Evolutionary conservation across 1,140 invertebrate genomes (phyloP).

Genomic region (Diploscapter pachys): DNA sequence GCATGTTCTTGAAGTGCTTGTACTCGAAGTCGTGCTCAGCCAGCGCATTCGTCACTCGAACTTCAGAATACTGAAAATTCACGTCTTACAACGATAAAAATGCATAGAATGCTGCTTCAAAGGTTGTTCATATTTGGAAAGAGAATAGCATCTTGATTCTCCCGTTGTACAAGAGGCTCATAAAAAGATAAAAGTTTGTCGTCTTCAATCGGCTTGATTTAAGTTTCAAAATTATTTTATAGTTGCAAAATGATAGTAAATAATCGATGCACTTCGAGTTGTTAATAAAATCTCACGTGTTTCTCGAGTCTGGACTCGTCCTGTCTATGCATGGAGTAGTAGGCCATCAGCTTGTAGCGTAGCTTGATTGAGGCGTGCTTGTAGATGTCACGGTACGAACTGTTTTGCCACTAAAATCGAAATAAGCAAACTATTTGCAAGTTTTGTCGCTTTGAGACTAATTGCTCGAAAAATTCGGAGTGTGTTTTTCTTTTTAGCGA

Average conservation of each 20-base stretch:
- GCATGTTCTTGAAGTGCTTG: slow-evolving; percentile 40
- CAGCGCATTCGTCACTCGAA: slow-evolving; percentile 45
- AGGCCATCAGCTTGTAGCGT: slow-evolving; percentile 46
- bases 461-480: too few species aligned
- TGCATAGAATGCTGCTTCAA: neutral
- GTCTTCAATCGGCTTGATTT: neutral
- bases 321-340: slow-evolving; percentile 50
- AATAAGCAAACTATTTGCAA: too few species aligned
- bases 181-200: slow-evolving; percentile 8
- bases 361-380: slow-evolving; percentile 38
- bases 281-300: slow-evolving; percentile 36
- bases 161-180: neutral
- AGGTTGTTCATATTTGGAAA: neutral
- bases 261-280: neutral
- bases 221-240: slow-evolving; percentile 1
- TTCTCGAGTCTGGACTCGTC: slow-evolving; percentile 46
- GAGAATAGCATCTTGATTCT: neutral
- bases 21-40: slow-evolving; percentile 46
- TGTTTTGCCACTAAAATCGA: slow-evolving; percentile 56
- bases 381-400: slow-evolving; percentile 37
- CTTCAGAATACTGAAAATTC: slow-evolving; percentile 44
- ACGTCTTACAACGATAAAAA: neutral
- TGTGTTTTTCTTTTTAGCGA: slow-evolving; percentile 1
- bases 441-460: too few species aligned
- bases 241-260: slow-evolving; percentile 10